These are phyloP conservation scores for Cygnus atratus DNA, from an alignment of 2,113 vertebrate species.

Conservation along the genomic window DNA sequence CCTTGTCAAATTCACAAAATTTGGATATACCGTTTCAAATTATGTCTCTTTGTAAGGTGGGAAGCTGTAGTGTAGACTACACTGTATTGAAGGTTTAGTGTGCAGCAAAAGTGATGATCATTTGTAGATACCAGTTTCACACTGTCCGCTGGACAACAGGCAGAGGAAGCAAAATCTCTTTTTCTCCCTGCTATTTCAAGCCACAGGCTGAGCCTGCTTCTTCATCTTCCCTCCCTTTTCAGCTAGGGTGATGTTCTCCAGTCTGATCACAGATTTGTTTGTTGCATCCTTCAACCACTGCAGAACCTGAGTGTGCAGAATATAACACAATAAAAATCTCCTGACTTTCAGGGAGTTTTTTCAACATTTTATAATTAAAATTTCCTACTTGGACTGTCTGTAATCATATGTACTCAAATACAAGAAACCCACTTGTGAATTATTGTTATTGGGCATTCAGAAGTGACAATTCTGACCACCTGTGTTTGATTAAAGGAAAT, in stretches of 20 bases:
- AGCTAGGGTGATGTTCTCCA: neutral
- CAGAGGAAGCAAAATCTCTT: neutral
- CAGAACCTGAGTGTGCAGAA: neutral
- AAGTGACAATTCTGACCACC: neutral
- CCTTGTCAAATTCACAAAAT: neutral
- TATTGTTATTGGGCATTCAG: neutral
- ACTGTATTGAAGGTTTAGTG: neutral
- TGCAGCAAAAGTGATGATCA: neutral
- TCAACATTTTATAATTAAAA: neutral
- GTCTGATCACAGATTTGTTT: neutral
- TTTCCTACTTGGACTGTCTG: neutral
- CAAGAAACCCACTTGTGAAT: neutral
- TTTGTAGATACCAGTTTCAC: neutral
- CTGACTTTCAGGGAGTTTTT: neutral
- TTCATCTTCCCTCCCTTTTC: neutral
- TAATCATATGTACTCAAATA: neutral
- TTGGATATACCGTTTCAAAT: neutral
- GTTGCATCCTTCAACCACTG: neutral
- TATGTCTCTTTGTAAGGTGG: neutral
- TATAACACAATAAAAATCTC: neutral
- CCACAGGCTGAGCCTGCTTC: neutral
- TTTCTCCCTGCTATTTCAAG: neutral
- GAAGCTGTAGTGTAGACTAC: neutral
- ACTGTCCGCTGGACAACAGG: fast-evolving
- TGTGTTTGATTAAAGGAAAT: neutral